Percentiles rank a stretch among this genome's conserved stretches.
Conservation (phyloP, 1,140 invertebrate species). For the Araneus ventricosus region DNA sequence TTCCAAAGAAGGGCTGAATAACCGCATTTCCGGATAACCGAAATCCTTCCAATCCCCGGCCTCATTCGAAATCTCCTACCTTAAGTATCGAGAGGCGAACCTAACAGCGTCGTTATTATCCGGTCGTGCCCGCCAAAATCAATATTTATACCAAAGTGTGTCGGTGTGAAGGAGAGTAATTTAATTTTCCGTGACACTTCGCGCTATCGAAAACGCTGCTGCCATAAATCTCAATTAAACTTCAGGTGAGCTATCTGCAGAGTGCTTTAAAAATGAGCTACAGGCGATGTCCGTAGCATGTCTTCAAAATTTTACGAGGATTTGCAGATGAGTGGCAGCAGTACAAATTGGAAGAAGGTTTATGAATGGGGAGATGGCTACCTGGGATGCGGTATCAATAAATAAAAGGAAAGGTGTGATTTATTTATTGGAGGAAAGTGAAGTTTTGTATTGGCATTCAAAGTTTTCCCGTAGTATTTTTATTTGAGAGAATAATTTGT, state of each 20-base stretch:
- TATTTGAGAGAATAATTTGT: no score
- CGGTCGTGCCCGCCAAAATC: not conserved
- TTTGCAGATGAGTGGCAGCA: not conserved
- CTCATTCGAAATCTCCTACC: not conserved
- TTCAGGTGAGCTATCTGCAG: conserved; percentile 22
- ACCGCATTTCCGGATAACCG: not conserved
- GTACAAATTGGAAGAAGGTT: conserved; percentile 11
- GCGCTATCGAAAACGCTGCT: conserved; percentile 8
- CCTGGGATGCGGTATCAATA: not conserved
- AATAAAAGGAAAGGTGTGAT: not conserved
- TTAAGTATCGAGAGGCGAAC: conserved; percentile 8
- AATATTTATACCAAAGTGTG: conserved; percentile 29
- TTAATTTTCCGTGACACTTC: conserved; percentile 28
- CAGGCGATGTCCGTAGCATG: not conserved
- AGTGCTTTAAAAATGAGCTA: conserved; percentile 28
- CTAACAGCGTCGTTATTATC: conserved; percentile 2
- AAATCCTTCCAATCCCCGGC: not conserved
- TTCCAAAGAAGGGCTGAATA: not conserved
- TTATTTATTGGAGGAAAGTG: not conserved
- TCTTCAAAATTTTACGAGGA: conserved; percentile 35
- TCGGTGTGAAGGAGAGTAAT: conserved; percentile 8
- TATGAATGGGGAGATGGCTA: not conserved
- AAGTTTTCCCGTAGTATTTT: no score
- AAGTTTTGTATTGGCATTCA: not conserved
- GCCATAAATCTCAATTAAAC: conserved; percentile 35